Evolutionary conservation across 64 coral and sea anemone genomes (phyloP).

Genomic region (Stylophora pistillata): DNA sequence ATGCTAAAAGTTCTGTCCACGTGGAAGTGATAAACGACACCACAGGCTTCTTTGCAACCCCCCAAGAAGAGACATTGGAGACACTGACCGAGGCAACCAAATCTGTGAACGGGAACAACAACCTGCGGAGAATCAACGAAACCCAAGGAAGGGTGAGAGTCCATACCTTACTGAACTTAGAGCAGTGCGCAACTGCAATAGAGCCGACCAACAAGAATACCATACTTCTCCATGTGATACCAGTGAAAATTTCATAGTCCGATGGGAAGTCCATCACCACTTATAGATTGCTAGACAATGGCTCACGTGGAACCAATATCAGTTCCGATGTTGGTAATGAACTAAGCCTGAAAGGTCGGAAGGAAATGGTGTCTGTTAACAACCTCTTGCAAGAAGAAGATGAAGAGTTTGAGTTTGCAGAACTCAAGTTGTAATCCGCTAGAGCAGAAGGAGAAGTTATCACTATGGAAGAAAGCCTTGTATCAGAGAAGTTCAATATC

Average conservation of each 20-base stretch:
- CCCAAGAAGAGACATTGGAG: not conserved
- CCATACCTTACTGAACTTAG: not conserved
- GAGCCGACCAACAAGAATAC: too few species aligned
- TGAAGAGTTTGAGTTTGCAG: conserved; percentile 25
- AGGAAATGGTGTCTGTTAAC: conserved; percentile 22
- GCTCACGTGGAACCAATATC: conserved; percentile 44
- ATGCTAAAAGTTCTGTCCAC: conserved; percentile 30
- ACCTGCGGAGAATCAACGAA: too few species aligned
- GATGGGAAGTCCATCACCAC: conserved; percentile 30
- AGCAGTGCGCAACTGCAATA: too few species aligned
- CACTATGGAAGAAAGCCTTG: conserved; percentile 13
- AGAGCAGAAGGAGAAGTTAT: conserved; percentile 24
- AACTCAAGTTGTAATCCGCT: conserved; percentile 31
- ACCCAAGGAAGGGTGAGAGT: not conserved
- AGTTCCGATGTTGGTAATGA: conserved; percentile 30
- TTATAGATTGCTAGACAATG: conserved; percentile 56
- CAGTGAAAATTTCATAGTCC: conserved; percentile 5
- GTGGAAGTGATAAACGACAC: conserved; percentile 23
- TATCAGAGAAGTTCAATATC: conserved; percentile 59
- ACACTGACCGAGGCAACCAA: not conserved
- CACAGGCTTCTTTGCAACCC: conserved; percentile 51
- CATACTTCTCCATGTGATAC: conserved; percentile 47
- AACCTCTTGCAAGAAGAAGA: conserved; percentile 31
- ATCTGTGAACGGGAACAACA: too few species aligned
- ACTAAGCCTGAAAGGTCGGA: conserved; percentile 38